Evolutionary conservation across 2,113 vertebrate genomes (phyloP).

Genomic region (Mixornis gularis): DNA sequence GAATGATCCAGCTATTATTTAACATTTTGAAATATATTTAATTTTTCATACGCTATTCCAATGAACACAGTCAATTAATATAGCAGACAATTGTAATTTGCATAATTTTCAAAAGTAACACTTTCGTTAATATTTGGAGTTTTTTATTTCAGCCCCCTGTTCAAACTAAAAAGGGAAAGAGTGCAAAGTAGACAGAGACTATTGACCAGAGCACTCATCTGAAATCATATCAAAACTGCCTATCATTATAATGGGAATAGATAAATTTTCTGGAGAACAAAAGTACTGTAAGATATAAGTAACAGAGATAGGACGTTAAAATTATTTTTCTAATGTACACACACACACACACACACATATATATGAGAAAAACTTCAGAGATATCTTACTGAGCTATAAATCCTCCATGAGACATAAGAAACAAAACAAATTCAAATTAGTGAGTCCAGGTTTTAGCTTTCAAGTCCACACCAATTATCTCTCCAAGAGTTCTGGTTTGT

Average conservation of each 20-base stretch:
- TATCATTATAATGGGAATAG: not conserved
- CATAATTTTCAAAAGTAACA: conserved; percentile 14
- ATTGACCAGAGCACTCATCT: not conserved
- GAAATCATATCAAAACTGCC: not conserved
- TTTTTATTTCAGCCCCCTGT: not conserved
- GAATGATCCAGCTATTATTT: conserved; percentile 19
- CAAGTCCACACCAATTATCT: not conserved
- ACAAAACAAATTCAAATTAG: not conserved
- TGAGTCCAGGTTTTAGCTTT: not conserved
- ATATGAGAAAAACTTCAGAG: not conserved
- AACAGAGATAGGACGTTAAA: not conserved
- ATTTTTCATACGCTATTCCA: conserved; percentile 34
- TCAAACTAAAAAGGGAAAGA: not conserved
- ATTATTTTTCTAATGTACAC: not conserved
- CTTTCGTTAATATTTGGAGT: not conserved
- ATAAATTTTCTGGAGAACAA: not conserved
- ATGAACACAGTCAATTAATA: conserved; percentile 38
- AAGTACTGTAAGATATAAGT: not conserved
- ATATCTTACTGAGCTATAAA: not conserved
- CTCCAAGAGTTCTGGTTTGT: not conserved
- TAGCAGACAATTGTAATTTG: conserved; percentile 12
- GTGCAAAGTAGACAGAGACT: not conserved
- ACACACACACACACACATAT: accelerated
- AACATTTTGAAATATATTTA: conserved; percentile 23
- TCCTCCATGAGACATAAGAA: not conserved